A percentile compares a stretch with the other conserved stretches of the same genome.
phyloP scores from a whole-genome alignment of 2,888 invertebrate genomes.

The Tipula confusa region DNA sequence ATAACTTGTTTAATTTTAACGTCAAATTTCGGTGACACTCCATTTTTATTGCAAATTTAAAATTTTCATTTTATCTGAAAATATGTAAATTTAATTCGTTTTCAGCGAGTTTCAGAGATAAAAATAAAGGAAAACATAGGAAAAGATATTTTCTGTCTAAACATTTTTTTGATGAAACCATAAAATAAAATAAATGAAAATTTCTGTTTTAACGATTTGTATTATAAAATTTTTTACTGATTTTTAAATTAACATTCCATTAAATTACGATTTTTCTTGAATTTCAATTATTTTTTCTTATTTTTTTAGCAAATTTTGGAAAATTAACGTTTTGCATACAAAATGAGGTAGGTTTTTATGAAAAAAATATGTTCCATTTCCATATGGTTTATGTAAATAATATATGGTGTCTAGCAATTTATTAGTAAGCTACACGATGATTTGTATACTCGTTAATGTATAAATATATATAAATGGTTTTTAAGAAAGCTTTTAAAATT shows the following conservation, averaged over 20 bases:
- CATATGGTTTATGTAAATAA: not conserved
- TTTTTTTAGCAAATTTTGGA: not conserved
- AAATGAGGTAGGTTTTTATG: not conserved
- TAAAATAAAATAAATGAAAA: not conserved
- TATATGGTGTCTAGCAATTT: not conserved
- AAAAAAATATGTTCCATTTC: not conserved
- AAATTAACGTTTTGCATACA: conserved; percentile 6
- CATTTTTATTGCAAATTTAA: not conserved
- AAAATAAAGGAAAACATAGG: not conserved
- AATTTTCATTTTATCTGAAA: not conserved
- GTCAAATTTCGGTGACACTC: not conserved
- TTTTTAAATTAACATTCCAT: conserved; percentile 25
- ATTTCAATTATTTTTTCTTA: not conserved
- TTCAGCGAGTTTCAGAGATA: not conserved
- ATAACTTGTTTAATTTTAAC: not conserved
- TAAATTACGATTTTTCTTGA: conserved; percentile 20
- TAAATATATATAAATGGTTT: too few relatives aligned
- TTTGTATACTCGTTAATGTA: not conserved
- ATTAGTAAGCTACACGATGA: not conserved
- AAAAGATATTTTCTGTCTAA: not conserved
- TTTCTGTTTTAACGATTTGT: not conserved
- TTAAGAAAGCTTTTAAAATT: too few relatives aligned
- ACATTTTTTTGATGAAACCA: not conserved
- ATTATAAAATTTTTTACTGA: not conserved
- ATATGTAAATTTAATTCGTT: not conserved